Percentiles rank a stretch among this genome's conserved stretches.
Evolutionary conservation across 2,113 vertebrate species (phyloP).

Genomic region (Anser cygnoides): DNA sequence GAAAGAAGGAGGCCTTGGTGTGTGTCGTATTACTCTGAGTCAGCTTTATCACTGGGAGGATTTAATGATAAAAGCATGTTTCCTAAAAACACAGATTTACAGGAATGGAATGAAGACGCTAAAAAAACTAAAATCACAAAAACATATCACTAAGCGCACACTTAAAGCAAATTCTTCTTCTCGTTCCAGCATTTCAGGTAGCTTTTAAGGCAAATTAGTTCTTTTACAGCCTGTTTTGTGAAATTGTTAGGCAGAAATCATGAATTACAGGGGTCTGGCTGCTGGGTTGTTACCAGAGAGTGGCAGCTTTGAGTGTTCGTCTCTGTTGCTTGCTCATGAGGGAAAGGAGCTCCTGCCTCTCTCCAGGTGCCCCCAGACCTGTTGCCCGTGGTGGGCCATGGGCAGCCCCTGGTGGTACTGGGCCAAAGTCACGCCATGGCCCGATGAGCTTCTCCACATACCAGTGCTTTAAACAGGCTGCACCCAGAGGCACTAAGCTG

Average conservation of each 20-base stretch:
- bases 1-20: conserved; percentile 18
- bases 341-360: not conserved
- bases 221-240: not conserved
- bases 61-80: conserved; percentile 64
- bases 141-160: not conserved
- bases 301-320: not conserved
- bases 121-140: conserved; percentile 34
- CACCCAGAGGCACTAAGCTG: not conserved
- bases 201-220: not conserved
- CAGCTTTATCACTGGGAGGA: conserved; percentile 51
- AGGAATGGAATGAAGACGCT: conserved; percentile 16
- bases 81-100: conserved; percentile 51
- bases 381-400: not conserved
- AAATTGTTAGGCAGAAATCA: not conserved
- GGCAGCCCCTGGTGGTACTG: not conserved
- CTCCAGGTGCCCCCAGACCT: not conserved
- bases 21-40: conserved; percentile 60
- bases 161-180: not conserved
- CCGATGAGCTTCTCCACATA: not conserved
- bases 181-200: not conserved
- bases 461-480: not conserved
- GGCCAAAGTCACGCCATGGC: not conserved
- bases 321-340: not conserved
- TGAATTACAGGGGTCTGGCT: not conserved
- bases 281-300: not conserved